Conservation (phyloP, 2,888 invertebrate genomes). For the Pachymerium ferrugineum region DNA sequence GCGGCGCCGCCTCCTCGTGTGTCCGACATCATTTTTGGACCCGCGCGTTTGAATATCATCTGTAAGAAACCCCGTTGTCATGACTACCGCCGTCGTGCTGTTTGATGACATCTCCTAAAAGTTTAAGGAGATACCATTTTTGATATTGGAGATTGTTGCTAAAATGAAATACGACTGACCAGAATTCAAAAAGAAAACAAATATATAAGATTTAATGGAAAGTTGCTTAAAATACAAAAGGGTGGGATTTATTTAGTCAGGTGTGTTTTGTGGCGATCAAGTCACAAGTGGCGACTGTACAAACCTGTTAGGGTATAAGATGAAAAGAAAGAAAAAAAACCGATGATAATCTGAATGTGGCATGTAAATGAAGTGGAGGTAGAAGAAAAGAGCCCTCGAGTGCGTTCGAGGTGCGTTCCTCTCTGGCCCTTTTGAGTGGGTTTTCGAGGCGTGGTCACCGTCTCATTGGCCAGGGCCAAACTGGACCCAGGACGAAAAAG, state of each 20-base stretch:
- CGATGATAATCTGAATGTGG: constrained; percentile 27
- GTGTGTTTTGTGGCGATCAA: constrained; percentile 25
- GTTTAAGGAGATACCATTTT: constrained; percentile 22
- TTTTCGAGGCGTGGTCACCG: constrained; percentile 21
- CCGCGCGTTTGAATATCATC: constrained; percentile 3
- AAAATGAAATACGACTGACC: constrained; percentile 11
- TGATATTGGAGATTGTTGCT: not conserved
- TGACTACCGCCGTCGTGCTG: constrained; percentile 24
- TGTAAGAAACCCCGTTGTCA: constrained; percentile 17
- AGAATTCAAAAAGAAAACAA: not conserved
- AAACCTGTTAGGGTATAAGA: constrained; percentile 20
- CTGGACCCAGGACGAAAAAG: constrained; percentile 3
- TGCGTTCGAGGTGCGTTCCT: no score
- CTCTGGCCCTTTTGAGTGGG: not conserved
- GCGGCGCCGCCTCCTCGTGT: constrained; percentile 27
- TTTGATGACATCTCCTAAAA: constrained; percentile 25
- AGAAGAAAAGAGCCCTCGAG: constrained; percentile 20
- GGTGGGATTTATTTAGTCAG: constrained; percentile 5
- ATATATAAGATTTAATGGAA: not conserved
- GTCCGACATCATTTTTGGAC: not conserved
- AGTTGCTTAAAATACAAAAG: not conserved
- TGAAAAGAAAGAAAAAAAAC: constrained; percentile 3
- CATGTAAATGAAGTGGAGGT: constrained; percentile 21
- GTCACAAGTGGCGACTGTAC: constrained; percentile 16
- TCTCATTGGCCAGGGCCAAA: constrained; percentile 5